Base-by-base conservation (phyloP, 2,797 vertebrate genomes). In the Leptodactylus fallax region DNA sequence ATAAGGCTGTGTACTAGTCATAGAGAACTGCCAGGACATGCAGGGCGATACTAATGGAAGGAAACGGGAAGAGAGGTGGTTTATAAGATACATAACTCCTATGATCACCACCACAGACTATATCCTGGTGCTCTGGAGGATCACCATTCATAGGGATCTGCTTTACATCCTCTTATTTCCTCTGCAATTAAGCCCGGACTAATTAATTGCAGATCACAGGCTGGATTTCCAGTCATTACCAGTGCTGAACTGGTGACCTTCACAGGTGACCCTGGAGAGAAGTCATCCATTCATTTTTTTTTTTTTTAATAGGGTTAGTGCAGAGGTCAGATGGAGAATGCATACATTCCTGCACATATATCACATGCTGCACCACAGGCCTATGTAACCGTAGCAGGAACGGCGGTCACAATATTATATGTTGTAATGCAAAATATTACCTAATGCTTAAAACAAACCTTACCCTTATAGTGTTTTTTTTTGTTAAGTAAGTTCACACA, bases 161-260 rank as follows among this genome's bases (percentile, higher is more conserved):
- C 60, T 58, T 63, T 86, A 36, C 78, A 27, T 61, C 78, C 49
- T 27, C 58, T 53, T 53, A 79, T 72, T 83, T 86, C 63, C 80
- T 86, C 74, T 79, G 84, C 53, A 81, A 83, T 89, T 83, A 83
- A 61, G 45, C 36, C 16, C 5, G 45, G 65, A 61, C 80, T 89
- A 89, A 89, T 89, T 86, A 86, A 89, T 83, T n/a, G 74, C 88
- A 89, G 85, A 79, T 69, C 71, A 74, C 23, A n/a, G 84, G 61
- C 61, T 53, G 49, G 55, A 56, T 79, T 79, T 78, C 45, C 58
- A 79, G 78, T 49, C 82, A 84, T 84, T 88, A 79, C 74, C 76
- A 63, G 25, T 14, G 49, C 45, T 86, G 84, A 86, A 83, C 71
- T 60, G 72, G 58, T 79, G 83, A 88, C 83, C 87, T 79, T 81